phyloP scores from a whole-genome alignment of 1,140 invertebrate genomes.

The Pseudomyrmex pallidus region DNA sequence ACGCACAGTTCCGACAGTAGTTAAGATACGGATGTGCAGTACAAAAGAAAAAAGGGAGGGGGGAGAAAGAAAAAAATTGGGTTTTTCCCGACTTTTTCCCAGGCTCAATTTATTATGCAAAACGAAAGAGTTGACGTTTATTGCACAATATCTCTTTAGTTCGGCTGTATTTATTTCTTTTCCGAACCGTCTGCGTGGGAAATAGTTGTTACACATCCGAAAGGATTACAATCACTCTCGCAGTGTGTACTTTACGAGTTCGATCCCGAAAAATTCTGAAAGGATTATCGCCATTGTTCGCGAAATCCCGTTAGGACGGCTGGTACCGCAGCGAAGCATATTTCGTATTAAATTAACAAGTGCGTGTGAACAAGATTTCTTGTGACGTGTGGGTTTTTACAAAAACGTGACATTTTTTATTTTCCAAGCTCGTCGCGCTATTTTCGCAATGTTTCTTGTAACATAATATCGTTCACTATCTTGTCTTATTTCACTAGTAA shows the following conservation, averaged over 20 bases:
- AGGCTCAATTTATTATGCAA: background rate
- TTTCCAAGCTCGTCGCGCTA: background rate
- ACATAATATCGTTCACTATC: too few relatives aligned
- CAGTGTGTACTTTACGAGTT: constrained; percentile 27
- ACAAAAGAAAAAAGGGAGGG: background rate
- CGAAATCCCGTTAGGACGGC: background rate
- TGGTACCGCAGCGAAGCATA: constrained; percentile 24
- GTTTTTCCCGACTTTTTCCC: background rate
- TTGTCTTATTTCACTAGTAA: background rate
- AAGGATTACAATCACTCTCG: constrained; percentile 17
- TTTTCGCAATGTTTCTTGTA: background rate
- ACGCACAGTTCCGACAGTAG: background rate
- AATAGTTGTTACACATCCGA: background rate
- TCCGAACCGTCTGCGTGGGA: background rate
- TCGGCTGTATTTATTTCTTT: constrained; percentile 27
- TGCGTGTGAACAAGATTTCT: constrained; percentile 53
- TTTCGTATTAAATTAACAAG: constrained; percentile 16
- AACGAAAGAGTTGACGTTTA: background rate
- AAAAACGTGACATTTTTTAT: background rate
- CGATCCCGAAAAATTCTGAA: constrained; percentile 34
- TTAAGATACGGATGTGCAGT: background rate
- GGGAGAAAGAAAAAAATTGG: too few relatives aligned
- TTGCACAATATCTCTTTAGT: background rate
- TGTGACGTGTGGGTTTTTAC: background rate
- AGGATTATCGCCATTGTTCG: constrained; percentile 29